A percentile compares a stretch with the other conserved stretches of the same genome.
phyloP scores from a whole-genome alignment of 2,797 vertebrate species.

The Betta splendens region DNA sequence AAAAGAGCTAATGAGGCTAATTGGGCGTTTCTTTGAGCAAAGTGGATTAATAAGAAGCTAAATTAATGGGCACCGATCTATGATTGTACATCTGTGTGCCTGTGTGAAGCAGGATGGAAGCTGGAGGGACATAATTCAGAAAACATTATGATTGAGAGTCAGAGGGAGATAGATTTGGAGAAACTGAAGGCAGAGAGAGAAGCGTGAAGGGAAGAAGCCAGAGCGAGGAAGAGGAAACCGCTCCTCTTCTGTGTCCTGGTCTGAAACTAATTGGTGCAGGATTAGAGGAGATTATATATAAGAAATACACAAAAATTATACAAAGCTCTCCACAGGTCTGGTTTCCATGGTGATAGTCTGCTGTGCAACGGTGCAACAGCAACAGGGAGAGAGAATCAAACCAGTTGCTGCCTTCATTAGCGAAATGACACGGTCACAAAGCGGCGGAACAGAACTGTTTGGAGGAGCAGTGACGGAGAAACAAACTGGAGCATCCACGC shows the following conservation, averaged over 20 bases:
- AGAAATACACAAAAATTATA: constrained; percentile 52
- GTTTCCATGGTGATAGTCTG: constrained; percentile 69
- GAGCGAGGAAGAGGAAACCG: constrained; percentile 33
- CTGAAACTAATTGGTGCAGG: constrained; percentile 84
- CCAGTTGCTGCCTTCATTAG: constrained; percentile 48
- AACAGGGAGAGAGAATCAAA: constrained; percentile 57
- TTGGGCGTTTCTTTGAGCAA: constrained; percentile 50
- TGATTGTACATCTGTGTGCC: constrained; percentile 13
- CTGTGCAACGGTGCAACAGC: constrained; percentile 56
- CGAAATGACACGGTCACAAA: constrained; percentile 26
- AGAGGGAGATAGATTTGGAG: constrained; percentile 3
- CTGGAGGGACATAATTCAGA: not conserved
- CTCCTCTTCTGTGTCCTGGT: constrained; percentile 69
- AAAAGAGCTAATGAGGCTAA: constrained; percentile 18
- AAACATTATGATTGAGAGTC: constrained; percentile 9
- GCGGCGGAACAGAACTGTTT: constrained; percentile 1
- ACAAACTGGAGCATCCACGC: too few relatives aligned
- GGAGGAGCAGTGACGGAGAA: not conserved
- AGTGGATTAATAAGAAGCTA: constrained; percentile 60
- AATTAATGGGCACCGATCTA: constrained; percentile 47
- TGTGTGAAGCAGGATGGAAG: constrained; percentile 10
- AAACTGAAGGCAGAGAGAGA: constrained; percentile 36
- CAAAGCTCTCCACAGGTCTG: constrained; percentile 62
- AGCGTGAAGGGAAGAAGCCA: constrained; percentile 35
- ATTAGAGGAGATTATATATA: constrained; percentile 79